phyloP scores from a whole-genome alignment of 2,888 invertebrate species.

The Noctuana brunneofusca region DNA sequence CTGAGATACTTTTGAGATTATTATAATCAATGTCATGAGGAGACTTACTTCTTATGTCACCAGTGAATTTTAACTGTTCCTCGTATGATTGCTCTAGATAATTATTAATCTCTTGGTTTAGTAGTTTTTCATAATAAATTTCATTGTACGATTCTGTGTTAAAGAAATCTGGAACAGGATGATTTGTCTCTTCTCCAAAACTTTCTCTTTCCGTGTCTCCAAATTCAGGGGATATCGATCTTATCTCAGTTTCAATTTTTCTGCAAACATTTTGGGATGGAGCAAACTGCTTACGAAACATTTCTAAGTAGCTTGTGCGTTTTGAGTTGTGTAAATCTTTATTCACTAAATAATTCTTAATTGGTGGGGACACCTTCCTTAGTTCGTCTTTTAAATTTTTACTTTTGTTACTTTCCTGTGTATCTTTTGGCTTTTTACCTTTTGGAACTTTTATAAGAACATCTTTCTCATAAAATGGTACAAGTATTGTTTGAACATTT shows the following conservation, averaged over 20 bases:
- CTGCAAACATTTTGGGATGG: constrained; percentile 41
- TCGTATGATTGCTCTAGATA: constrained; percentile 60
- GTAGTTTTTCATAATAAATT: constrained; percentile 68
- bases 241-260: constrained; percentile 52
- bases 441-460: constrained; percentile 71
- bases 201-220: constrained; percentile 75
- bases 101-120: constrained; percentile 54
- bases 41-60: constrained; percentile 47
- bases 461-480: constrained; percentile 77
- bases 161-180: constrained; percentile 57
- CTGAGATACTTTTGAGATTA: constrained; percentile 68
- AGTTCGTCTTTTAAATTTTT: constrained; percentile 43
- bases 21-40: constrained; percentile 47
- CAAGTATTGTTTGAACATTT: constrained; percentile 70
- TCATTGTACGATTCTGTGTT: constrained; percentile 75
- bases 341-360: constrained; percentile 63
- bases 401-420: constrained; percentile 38
- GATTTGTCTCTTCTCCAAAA: constrained; percentile 55
- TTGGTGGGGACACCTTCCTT: constrained; percentile 46
- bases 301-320: constrained; percentile 63
- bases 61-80: constrained; percentile 50
- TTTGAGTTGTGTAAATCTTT: constrained; percentile 53
- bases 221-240: constrained; percentile 70
- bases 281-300: constrained; percentile 68
- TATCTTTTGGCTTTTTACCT: constrained; percentile 50